Evolutionary conservation across 2,113 vertebrate species (phyloP).

Genomic region (Condylura cristata): DNA sequence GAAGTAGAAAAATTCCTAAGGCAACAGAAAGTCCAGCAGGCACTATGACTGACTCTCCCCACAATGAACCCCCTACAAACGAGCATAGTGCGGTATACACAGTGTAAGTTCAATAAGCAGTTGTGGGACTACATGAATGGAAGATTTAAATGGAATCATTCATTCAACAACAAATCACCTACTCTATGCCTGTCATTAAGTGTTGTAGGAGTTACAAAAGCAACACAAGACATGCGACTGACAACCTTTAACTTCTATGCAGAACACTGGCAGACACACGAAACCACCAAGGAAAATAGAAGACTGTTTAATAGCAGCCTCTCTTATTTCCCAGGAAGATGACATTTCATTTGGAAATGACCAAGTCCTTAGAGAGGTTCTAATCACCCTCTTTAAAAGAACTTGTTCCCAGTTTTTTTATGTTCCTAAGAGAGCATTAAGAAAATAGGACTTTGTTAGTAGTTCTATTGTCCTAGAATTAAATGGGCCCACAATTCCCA

Average conservation of each 20-base stretch:
- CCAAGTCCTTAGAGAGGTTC: background rate
- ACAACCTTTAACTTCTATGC: slow-evolving; percentile 33
- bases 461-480: background rate
- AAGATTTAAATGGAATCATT: background rate
- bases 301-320: slow-evolving; percentile 51
- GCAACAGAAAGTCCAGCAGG: background rate
- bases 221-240: background rate
- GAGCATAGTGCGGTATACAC: background rate
- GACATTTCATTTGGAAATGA: slow-evolving; percentile 53
- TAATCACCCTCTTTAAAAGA: slow-evolving; percentile 47
- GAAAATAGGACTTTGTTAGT: background rate
- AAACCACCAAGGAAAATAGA: slow-evolving; percentile 65
- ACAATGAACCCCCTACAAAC: background rate
- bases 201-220: background rate
- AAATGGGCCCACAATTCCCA: slow-evolving; percentile 8
- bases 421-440: background rate
- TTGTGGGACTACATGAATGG: background rate
- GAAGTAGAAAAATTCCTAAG: background rate
- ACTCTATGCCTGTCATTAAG: background rate
- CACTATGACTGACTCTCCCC: background rate
- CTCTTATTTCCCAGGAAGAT: slow-evolving; percentile 65
- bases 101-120: background rate
- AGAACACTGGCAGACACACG: slow-evolving; percentile 51
- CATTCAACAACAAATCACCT: background rate
- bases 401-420: slow-evolving; percentile 32